These are phyloP conservation scores for Corythaeola cristata DNA, from an alignment of 2,113 vertebrate genomes.

Conservation along the genomic window DNA sequence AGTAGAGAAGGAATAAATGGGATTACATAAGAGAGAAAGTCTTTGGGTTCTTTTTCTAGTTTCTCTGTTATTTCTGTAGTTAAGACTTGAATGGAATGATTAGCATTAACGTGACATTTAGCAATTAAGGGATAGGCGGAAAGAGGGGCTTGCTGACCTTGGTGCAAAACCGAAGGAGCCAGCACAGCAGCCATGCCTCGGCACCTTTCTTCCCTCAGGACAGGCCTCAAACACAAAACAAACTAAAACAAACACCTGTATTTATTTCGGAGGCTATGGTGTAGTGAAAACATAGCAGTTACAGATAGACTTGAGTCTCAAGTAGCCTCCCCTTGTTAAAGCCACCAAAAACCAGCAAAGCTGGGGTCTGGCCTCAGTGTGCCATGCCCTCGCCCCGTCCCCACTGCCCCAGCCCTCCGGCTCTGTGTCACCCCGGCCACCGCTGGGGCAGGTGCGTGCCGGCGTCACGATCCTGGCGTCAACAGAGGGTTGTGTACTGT, in stretches of 20 bases:
- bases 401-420: too few species aligned
- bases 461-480: fast-evolving
- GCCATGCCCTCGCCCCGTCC: neutral
- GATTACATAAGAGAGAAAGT: neutral
- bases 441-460: neutral
- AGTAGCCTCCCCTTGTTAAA: slow-evolving; percentile 30
- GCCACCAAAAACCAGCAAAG: slow-evolving; percentile 17
- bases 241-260: neutral
- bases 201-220: neutral
- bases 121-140: neutral
- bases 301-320: slow-evolving; percentile 33
- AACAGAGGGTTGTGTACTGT: fast-evolving
- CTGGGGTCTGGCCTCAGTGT: neutral
- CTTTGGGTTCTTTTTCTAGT: neutral
- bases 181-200: neutral
- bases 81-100: neutral
- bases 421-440: too few species aligned
- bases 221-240: neutral
- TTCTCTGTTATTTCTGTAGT: neutral
- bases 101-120: neutral
- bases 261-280: neutral
- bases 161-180: neutral
- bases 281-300: slow-evolving; percentile 29
- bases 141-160: neutral
- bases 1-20: neutral